Evolutionary conservation across 2,797 vertebrate species (phyloP).

Genomic region (Peromyscus aztecus): DNA sequence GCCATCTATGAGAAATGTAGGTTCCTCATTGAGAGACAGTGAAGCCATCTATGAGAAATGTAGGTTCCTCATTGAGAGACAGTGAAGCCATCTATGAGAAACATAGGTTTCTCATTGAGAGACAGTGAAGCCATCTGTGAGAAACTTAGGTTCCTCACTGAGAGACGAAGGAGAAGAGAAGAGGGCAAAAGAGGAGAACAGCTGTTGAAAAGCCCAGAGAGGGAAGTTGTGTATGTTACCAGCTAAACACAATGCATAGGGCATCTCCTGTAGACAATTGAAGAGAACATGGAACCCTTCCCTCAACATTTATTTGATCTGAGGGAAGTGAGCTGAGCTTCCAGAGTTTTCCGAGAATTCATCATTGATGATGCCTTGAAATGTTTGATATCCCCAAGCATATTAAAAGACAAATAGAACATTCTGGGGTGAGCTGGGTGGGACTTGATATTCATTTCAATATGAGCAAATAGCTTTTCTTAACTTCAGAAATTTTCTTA

Average conservation of each 20-base stretch:
- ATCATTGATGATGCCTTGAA: background rate
- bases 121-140: background rate
- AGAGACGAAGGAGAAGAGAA: background rate
- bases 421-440: background rate
- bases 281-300: background rate
- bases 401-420: background rate
- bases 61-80: background rate
- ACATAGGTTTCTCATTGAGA: background rate
- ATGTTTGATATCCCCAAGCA: accelerated
- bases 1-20: too few species aligned
- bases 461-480: background rate
- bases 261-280: background rate
- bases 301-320: background rate
- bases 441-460: background rate
- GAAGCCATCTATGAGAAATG: too few species aligned
- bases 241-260: background rate
- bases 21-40: too few species aligned
- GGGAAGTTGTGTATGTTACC: background rate
- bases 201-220: background rate
- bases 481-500: background rate
- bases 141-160: background rate
- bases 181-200: background rate
- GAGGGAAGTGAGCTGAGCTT: background rate
- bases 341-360: background rate
- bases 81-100: background rate